A percentile compares a stretch with the other conserved stretches of the same genome.
Conservation (phyloP, 2,797 vertebrate species). For the Hoplostethus mediterraneus region DNA sequence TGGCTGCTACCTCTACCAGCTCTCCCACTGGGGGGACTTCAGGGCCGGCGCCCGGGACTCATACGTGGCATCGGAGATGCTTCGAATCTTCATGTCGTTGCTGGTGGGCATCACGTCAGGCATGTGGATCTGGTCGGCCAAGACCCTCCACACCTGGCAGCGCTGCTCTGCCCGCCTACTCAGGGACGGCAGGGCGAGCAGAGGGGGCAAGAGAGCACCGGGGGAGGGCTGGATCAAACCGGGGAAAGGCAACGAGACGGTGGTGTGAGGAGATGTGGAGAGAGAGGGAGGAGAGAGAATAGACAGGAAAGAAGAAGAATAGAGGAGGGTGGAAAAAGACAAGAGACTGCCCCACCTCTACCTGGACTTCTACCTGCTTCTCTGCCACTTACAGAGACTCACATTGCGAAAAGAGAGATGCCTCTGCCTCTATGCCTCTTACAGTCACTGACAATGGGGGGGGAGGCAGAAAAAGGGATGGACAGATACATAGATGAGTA, state of each 20-base stretch:
- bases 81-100: constrained; percentile 98
- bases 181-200: constrained; percentile 88
- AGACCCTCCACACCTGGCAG: constrained; percentile 98
- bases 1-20: constrained; percentile 97
- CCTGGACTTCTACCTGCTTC: constrained; percentile 28
- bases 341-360: neutral
- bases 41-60: constrained; percentile 90
- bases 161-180: constrained; percentile 93
- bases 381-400: constrained; percentile 42
- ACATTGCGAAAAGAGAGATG: constrained; percentile 40
- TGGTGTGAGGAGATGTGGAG: constrained; percentile 85
- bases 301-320: constrained; percentile 17
- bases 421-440: constrained; percentile 22
- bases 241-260: constrained; percentile 95
- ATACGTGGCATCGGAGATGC: constrained; percentile 96
- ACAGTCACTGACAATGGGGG: neutral
- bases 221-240: constrained; percentile 93
- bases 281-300: constrained; percentile 16
- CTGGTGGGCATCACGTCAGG: constrained; percentile 97
- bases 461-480: constrained; percentile 40
- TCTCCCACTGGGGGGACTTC: constrained; percentile 95
- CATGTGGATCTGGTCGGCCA: constrained; percentile 99
- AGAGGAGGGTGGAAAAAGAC: neutral
- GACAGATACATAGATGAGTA: constrained; percentile 35
- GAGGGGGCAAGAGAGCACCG: constrained; percentile 88